Evolutionary conservation across 2,888 invertebrate genomes (phyloP).

Genomic region (Cosmia trapezina): DNA sequence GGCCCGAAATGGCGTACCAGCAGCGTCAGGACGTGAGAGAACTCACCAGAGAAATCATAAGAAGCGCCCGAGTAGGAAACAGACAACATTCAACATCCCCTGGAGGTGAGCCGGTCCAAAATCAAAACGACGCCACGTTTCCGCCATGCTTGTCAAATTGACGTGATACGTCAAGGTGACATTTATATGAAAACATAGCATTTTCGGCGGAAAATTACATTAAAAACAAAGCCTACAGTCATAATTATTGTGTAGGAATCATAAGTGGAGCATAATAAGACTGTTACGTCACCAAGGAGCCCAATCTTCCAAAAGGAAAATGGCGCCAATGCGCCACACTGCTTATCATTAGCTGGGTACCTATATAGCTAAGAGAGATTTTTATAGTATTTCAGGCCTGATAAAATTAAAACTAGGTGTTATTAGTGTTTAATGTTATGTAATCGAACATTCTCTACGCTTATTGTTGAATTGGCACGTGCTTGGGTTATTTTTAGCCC

Average conservation of each 20-base stretch:
- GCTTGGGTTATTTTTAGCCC: slow-evolving; percentile 86
- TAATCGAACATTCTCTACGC: slow-evolving; percentile 48
- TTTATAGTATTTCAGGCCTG: slow-evolving; percentile 13
- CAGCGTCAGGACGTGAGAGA: slow-evolving; percentile 87
- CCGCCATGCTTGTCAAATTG: slow-evolving; percentile 90
- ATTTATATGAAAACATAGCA: slow-evolving; percentile 87
- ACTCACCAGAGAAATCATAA: slow-evolving; percentile 86
- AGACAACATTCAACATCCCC: slow-evolving; percentile 86
- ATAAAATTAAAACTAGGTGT: not conserved
- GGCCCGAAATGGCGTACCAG: slow-evolving; percentile 88
- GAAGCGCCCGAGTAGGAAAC: slow-evolving; percentile 84
- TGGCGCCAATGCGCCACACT: slow-evolving; percentile 86
- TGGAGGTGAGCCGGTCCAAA: slow-evolving; percentile 86
- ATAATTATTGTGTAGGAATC: slow-evolving; percentile 57
- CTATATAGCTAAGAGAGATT: slow-evolving; percentile 22
- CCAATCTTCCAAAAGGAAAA: slow-evolving; percentile 85
- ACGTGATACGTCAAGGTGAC: slow-evolving; percentile 90
- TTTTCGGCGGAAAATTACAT: slow-evolving; percentile 72
- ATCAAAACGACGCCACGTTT: slow-evolving; percentile 90
- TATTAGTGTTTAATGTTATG: slow-evolving; percentile 49
- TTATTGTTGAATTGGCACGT: slow-evolving; percentile 78
- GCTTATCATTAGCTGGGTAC: slow-evolving; percentile 63
- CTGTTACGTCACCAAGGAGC: slow-evolving; percentile 86
- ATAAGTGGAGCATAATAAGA: slow-evolving; percentile 73
- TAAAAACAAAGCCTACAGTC: slow-evolving; percentile 67